These are phyloP conservation scores for Eutolmus rufibarbis DNA, from an alignment of 2,888 invertebrate species.

Conservation along the genomic window DNA sequence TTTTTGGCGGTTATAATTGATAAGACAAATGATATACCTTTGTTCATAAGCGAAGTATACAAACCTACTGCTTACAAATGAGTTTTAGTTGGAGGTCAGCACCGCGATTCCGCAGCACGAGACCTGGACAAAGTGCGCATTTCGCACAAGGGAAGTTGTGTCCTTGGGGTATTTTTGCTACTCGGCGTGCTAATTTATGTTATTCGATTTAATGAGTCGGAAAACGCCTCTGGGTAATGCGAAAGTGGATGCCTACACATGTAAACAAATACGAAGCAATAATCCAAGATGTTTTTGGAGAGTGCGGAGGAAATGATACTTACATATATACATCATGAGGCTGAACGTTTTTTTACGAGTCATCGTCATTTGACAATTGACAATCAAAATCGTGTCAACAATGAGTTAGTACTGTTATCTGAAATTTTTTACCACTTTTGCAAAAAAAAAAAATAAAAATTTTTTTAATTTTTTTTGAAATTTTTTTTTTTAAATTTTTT, in stretches of 20 bases:
- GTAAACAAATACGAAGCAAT: not conserved
- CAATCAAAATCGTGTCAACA: no score
- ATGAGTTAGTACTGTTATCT: no score
- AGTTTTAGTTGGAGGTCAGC: not conserved
- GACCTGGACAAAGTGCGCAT: not conserved
- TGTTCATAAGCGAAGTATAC: slow-evolving; percentile 65
- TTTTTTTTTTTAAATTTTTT: no score
- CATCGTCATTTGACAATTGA: no score
- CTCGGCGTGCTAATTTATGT: not conserved
- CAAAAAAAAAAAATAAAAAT: no score
- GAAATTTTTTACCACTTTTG: no score
- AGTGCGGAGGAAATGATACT: not conserved
- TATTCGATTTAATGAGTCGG: not conserved
- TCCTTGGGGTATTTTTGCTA: not conserved
- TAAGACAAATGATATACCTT: slow-evolving; percentile 60
- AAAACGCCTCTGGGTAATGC: not conserved
- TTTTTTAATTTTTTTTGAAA: no score
- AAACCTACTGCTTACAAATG: slow-evolving; percentile 57
- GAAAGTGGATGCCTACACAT: not conserved
- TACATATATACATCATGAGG: not conserved
- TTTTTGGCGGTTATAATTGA: slow-evolving; percentile 66
- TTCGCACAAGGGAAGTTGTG: not conserved
- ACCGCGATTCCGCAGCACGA: not conserved
- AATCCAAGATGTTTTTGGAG: not conserved
- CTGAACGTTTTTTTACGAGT: not conserved